phyloP scores from a whole-genome alignment of 2,888 invertebrate genomes.

The Nycteola revayana region DNA sequence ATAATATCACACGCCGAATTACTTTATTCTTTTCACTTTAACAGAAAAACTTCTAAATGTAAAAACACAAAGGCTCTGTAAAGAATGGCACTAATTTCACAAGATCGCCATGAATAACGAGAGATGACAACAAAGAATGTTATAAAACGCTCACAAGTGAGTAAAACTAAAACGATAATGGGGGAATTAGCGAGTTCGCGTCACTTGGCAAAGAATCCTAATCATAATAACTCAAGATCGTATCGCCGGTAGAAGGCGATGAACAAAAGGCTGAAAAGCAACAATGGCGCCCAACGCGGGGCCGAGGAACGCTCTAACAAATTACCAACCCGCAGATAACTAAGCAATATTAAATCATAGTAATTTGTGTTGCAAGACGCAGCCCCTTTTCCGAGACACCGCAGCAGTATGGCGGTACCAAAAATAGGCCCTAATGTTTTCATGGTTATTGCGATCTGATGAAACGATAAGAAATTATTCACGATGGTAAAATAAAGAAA shows the following conservation, averaged over 20 bases:
- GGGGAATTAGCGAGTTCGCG: conserved; percentile 73
- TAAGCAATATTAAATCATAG: conserved; percentile 82
- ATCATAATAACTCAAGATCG: conserved; percentile 81
- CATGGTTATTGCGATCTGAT: conserved; percentile 7
- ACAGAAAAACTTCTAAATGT: conserved; percentile 1
- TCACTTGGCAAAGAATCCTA: conserved; percentile 80
- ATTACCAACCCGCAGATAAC: conserved; percentile 79
- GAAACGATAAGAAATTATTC: conserved; percentile 14
- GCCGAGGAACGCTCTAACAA: conserved; percentile 73
- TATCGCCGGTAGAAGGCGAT: conserved; percentile 73
- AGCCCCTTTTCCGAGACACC: conserved; percentile 62
- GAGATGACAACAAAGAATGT: conserved; percentile 36
- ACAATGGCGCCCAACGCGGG: conserved; percentile 75
- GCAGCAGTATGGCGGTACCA: too few relatives aligned
- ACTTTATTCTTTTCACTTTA: neutral
- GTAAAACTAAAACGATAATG: conserved; percentile 69
- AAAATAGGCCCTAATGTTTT: conserved; percentile 46
- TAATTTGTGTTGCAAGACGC: conserved; percentile 77
- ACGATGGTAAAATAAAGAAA: conserved; percentile 30
- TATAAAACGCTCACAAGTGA: conserved; percentile 44
- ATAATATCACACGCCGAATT: conserved; percentile 1
- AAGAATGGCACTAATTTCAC: conserved; percentile 22
- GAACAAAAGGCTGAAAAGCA: conserved; percentile 77
- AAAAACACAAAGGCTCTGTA: conserved; percentile 13
- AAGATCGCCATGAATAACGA: conserved; percentile 17